Percentiles rank a stretch among this genome's conserved stretches.
phyloP scores from a whole-genome alignment of 1,140 invertebrate species.

The Acyrthosiphon pisum region DNA sequence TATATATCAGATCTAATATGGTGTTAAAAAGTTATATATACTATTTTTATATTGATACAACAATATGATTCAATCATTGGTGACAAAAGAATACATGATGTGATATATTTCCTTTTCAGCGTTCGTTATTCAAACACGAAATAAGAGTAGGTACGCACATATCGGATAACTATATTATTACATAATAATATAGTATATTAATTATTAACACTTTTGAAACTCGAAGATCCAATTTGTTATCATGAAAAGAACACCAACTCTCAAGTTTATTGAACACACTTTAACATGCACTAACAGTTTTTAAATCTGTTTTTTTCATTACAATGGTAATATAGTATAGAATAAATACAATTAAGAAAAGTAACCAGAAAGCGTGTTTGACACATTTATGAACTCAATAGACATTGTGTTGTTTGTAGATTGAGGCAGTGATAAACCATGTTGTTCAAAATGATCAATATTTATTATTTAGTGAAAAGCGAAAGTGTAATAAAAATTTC shows the following conservation, averaged over 20 bases:
- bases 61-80: not conserved
- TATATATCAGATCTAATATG: not conserved
- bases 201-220: slow-evolving; percentile 18
- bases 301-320: not conserved
- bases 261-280: not conserved
- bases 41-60: not conserved
- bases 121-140: not conserved
- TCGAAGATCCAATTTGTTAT: not conserved
- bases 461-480: slow-evolving; percentile 2
- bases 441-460: not conserved
- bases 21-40: not conserved
- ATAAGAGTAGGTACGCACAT: not conserved
- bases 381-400: slow-evolving; percentile 9
- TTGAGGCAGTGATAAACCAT: not conserved
- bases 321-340: not conserved
- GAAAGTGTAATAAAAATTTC: not conserved
- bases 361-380: not conserved
- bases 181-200: not conserved
- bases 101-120: not conserved
- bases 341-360: slow-evolving; percentile 20
- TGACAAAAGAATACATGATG: not conserved
- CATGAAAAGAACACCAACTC: not conserved
- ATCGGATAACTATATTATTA: not conserved
- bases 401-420: not conserved
- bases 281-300: not conserved